Percentiles rank a stretch among this genome's conserved stretches.
phyloP scores from a whole-genome alignment of 2,797 vertebrate species.

The Rhinogobio ventralis region DNA sequence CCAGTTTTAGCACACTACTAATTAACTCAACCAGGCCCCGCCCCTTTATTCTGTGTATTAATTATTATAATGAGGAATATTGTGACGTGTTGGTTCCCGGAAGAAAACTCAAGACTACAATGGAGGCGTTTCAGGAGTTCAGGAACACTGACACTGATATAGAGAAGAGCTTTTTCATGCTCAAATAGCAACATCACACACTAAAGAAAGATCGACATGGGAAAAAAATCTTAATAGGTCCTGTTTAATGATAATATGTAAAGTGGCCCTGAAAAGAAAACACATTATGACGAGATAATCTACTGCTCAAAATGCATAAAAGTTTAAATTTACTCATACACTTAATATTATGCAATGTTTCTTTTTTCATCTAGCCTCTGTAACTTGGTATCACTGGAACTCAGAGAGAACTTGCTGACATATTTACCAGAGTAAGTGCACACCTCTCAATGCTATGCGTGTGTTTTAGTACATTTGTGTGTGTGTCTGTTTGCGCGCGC shows the following conservation, averaged over 20 bases:
- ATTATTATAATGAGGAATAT: too few relatives aligned
- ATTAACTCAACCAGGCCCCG: too few relatives aligned
- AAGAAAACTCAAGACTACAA: not conserved
- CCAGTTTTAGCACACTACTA: too few relatives aligned
- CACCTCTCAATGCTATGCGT: not conserved
- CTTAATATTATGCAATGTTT: not conserved
- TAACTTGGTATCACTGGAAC: conserved; percentile 95
- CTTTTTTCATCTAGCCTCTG: conserved; percentile 79
- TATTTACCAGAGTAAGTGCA: conserved; percentile 96
- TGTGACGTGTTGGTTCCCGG: not conserved
- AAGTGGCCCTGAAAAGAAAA: not conserved
- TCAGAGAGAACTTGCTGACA: conserved; percentile 95
- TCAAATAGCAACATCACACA: not conserved
- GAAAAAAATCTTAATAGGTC: too few relatives aligned
- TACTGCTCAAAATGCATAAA: not conserved
- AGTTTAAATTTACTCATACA: too few relatives aligned
- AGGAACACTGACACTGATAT: not conserved
- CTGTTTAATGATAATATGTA: not conserved
- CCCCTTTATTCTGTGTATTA: too few relatives aligned
- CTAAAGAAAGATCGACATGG: not conserved
- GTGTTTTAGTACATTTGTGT: not conserved
- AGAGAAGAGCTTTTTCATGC: not conserved
- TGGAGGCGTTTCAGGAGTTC: not conserved
- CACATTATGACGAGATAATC: not conserved
- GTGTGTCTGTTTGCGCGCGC: too few relatives aligned